Percentiles rank a stretch among this genome's conserved stretches.
These are phyloP conservation scores for Notechis scutatus DNA, from an alignment of 2,113 vertebrate species.

Conservation along the genomic window DNA sequence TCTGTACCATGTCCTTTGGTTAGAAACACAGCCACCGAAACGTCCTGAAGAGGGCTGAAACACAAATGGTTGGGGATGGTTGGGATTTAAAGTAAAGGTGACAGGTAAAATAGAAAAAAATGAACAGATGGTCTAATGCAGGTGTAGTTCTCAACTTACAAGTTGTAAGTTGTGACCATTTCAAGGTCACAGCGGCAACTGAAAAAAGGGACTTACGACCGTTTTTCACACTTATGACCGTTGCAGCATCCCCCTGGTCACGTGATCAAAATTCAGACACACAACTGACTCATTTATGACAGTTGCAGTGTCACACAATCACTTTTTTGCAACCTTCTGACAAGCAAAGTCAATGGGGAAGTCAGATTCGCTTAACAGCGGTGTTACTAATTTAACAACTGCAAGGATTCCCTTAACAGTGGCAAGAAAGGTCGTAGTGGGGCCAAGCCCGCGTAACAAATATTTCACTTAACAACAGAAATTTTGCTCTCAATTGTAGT, in stretches of 20 bases:
- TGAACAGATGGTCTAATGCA: not conserved
- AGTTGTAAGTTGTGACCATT: too few relatives aligned
- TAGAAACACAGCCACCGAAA: not conserved
- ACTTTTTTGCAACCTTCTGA: not conserved
- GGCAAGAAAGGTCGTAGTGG: too few relatives aligned
- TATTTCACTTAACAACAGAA: too few relatives aligned
- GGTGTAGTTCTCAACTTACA: not conserved
- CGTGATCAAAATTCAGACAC: not conserved
- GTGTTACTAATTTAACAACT: too few relatives aligned
- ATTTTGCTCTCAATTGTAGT: too few relatives aligned
- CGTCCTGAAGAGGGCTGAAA: not conserved
- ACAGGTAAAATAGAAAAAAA: not conserved
- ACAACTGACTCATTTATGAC: not conserved
- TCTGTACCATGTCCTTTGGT: not conserved
- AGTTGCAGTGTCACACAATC: not conserved
- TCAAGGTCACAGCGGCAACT: not conserved
- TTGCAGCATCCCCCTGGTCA: not conserved
- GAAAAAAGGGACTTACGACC: fast-evolving
- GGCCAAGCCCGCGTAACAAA: too few relatives aligned
- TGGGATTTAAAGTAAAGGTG: not conserved
- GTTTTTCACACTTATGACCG: not conserved
- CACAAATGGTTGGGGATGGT: not conserved
- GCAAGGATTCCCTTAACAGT: too few relatives aligned
- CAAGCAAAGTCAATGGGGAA: not conserved
- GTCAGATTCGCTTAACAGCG: not conserved